Evolutionary conservation across 2,113 vertebrate species (phyloP).

Genomic region (Notarius quadriscutis): DNA sequence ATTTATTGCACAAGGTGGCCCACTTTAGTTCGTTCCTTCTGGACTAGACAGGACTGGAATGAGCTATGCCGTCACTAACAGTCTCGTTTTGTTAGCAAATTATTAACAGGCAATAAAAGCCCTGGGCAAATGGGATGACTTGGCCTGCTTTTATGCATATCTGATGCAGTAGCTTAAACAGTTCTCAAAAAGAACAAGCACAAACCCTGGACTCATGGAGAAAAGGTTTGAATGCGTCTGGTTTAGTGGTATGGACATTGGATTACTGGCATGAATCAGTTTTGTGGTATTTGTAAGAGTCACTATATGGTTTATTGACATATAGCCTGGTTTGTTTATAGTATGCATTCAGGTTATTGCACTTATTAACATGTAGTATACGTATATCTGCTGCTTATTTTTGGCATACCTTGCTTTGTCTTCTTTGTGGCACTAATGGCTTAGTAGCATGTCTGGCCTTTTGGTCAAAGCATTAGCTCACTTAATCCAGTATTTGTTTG

Average conservation of each 20-base stretch:
- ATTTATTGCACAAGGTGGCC: too few relatives aligned
- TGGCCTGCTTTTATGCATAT: not conserved
- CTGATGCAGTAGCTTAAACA: not conserved
- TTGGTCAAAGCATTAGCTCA: not conserved
- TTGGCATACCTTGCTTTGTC: not conserved
- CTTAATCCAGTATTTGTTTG: not conserved
- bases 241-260: not conserved
- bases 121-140: not conserved
- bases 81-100: not conserved
- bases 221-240: too few relatives aligned
- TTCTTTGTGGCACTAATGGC: not conserved
- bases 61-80: too few relatives aligned
- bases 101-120: not conserved
- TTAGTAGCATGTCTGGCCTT: not conserved
- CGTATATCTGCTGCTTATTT: not conserved
- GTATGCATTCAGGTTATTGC: not conserved
- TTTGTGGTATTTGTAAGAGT: not conserved
- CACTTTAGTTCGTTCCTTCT: too few relatives aligned
- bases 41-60: too few relatives aligned
- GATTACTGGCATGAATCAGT: not conserved
- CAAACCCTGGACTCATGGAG: too few relatives aligned
- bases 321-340: not conserved
- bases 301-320: not conserved
- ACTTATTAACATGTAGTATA: not conserved
- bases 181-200: not conserved